Evolutionary conservation across 2,113 vertebrate genomes (phyloP).

Genomic region (Drymodes brunneopygia): DNA sequence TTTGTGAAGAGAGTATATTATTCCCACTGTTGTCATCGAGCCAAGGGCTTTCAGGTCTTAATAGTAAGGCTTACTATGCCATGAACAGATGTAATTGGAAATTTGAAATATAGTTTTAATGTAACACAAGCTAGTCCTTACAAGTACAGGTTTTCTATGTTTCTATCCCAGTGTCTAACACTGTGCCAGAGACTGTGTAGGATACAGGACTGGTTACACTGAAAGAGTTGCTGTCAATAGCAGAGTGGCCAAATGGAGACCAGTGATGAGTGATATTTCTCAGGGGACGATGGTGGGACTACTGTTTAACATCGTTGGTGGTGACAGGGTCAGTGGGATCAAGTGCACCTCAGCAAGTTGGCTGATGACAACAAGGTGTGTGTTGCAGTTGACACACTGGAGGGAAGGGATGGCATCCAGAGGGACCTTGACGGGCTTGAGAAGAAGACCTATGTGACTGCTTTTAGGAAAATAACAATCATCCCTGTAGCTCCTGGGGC

Average conservation of each 20-base stretch:
- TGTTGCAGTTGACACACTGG: too few relatives aligned
- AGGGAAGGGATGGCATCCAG: background rate
- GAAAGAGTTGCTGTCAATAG: background rate
- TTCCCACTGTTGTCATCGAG: background rate
- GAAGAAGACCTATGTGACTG: background rate
- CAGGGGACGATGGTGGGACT: fast-evolving
- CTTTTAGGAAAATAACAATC: background rate
- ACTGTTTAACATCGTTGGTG: background rate
- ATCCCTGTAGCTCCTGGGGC: background rate
- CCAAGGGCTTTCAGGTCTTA: background rate
- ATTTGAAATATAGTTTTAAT: background rate
- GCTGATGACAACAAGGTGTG: background rate
- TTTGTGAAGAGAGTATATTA: background rate
- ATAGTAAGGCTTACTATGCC: background rate
- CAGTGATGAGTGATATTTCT: background rate
- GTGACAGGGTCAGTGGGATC: background rate
- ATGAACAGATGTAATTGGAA: background rate
- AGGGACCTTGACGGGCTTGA: background rate
- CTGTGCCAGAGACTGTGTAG: fast-evolving
- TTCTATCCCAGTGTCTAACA: background rate
- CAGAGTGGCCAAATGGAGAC: background rate
- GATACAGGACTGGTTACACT: background rate
- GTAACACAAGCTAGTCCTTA: background rate
- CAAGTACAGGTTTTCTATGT: background rate
- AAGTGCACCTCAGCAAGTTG: background rate